Percentiles rank a stretch among this genome's conserved stretches.
These are phyloP conservation scores for Isurus oxyrinchus DNA, from an alignment of 2,113 vertebrate species.

Conservation along the genomic window DNA sequence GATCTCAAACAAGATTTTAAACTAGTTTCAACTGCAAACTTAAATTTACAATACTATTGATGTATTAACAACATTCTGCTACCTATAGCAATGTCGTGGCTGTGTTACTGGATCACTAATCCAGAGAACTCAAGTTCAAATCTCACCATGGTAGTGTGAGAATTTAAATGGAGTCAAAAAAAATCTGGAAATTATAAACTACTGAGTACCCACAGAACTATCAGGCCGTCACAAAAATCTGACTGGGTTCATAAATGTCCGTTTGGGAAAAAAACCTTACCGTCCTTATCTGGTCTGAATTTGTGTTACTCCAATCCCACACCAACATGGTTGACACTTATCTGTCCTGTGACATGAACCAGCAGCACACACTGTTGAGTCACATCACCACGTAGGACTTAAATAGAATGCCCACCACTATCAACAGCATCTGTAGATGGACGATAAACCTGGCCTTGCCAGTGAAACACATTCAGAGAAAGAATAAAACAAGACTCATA, in stretches of 20 bases:
- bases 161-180: not conserved
- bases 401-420: no score
- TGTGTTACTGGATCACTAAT: not conserved
- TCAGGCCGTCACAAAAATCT: no score
- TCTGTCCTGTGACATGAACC: not conserved
- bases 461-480: not conserved
- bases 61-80: not conserved
- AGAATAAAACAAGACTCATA: no score
- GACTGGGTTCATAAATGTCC: no score
- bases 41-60: not conserved
- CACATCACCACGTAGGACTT: not conserved
- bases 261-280: no score
- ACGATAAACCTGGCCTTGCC: not conserved
- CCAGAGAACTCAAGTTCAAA: not conserved
- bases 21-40: not conserved
- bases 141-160: not conserved
- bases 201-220: no score
- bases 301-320: not conserved
- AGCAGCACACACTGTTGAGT: not conserved
- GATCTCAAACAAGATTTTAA: not conserved
- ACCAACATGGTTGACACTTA: not conserved
- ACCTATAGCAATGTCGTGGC: not conserved
- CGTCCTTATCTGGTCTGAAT: no score
- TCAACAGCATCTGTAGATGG: no score
- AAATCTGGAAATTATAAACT: not conserved